Conservation (phyloP, 2,113 vertebrate genomes). For the Sorex fumeus region DNA sequence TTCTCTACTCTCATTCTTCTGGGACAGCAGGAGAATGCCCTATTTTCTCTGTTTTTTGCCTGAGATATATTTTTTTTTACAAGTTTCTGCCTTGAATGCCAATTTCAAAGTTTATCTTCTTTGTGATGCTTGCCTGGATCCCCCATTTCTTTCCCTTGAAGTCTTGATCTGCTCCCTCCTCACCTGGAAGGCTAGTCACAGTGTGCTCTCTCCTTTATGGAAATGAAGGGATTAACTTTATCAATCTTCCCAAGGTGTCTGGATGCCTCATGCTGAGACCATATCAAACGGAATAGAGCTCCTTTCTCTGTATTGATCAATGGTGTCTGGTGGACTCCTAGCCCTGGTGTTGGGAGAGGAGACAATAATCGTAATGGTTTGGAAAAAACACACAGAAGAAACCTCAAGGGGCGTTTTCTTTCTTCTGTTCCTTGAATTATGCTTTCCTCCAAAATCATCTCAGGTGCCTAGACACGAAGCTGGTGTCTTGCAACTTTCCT, state of each 20-base stretch:
- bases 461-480: not conserved
- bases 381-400: not conserved
- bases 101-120: conserved; percentile 6
- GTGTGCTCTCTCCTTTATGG: not conserved
- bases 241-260: not conserved
- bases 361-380: not conserved
- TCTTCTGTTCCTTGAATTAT: conserved; percentile 39
- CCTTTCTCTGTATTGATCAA: conserved; percentile 5
- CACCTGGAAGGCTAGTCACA: not conserved
- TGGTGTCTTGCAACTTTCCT: not conserved
- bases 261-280: not conserved
- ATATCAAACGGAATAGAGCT: not conserved
- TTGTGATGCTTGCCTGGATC: conserved; percentile 3
- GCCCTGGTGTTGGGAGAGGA: conserved; percentile 23
- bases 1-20: conserved; percentile 40
- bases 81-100: conserved; percentile 28
- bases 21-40: not conserved
- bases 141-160: not conserved
- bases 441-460: conserved; percentile 41
- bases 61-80: not conserved
- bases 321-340: conserved; percentile 15
- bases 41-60: conserved; percentile 55
- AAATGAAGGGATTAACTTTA: not conserved
- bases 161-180: not conserved
- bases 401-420: not conserved